Base-by-base conservation (phyloP, 2,113 vertebrate genomes). In the Sturnus vulgaris region DNA sequence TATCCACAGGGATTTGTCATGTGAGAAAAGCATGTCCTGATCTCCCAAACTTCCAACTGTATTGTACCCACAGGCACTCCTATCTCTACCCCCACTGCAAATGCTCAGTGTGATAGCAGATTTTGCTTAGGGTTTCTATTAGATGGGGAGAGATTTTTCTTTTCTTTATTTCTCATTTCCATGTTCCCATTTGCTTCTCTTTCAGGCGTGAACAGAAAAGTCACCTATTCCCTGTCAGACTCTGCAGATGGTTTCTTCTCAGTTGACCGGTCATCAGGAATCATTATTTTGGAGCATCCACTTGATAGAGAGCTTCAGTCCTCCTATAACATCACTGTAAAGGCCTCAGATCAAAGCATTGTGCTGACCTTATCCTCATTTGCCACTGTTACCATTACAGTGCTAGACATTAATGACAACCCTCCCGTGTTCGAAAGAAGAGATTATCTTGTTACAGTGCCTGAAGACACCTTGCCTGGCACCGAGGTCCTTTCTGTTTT, bases 381-480 rank as follows among this genome's bases (percentile, higher is more conserved):
- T 40, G 97, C 98, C 77, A 99, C 98, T 0, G 97, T 99, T 46
- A 99, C 99, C 16, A 98, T 99, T 88, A 99, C 98, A 1, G 99
- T 99, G 40, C 96, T 99, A 68, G 99, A 99, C 90, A 98, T 99
- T 65, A 99, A 99, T 27, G 99, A 99, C 97, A 99, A 99, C 92
- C 99, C 99, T 0, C 99, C 99, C 2, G 98, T 99, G 81, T 99
- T 99, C 44, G 99, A 99, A 95, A 98, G 98, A 33, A 98, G 98
- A 39, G 99, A 99, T 92, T 99, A 99, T 84, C 97, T 99, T 39
- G 98, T 99, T 3, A 98, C 98, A 0, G 98, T 99, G 59, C 98
- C 98, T 3, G 99, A 99, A 90, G 99, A 99, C 57, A 98, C 99
- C 12, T 96, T 97, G 11, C 97, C 98, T 40, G 99, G 99, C 49